These are phyloP conservation scores for Linyphia triangularis DNA, from an alignment of 2,888 invertebrate genomes.

Conservation along the genomic window DNA sequence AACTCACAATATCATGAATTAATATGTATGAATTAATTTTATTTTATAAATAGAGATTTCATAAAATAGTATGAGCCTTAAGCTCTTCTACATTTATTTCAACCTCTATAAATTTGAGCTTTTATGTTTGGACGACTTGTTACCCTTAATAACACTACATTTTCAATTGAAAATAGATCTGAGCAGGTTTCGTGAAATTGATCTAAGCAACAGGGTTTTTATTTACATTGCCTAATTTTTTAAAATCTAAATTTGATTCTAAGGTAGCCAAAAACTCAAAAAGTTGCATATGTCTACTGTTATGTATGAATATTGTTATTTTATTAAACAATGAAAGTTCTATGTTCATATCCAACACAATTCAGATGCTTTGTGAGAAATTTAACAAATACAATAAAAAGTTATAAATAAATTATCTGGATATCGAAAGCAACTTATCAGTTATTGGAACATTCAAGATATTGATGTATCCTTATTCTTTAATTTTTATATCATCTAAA, in stretches of 20 bases:
- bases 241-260: neutral
- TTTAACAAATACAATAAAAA: too few relatives aligned
- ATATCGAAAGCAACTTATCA: too few relatives aligned
- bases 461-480: too few relatives aligned
- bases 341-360: too few relatives aligned
- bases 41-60: slow-evolving; percentile 25
- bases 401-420: too few relatives aligned
- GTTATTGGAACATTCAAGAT: too few relatives aligned
- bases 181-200: neutral
- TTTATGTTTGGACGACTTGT: slow-evolving; percentile 48
- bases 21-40: neutral
- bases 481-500: too few relatives aligned
- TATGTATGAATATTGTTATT: too few relatives aligned
- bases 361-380: too few relatives aligned
- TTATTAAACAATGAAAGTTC: too few relatives aligned
- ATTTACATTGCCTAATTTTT: neutral
- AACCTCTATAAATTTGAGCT: slow-evolving; percentile 57
- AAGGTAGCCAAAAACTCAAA: neutral
- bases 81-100: slow-evolving; percentile 10
- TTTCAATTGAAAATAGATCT: slow-evolving; percentile 3
- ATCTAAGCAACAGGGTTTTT: neutral
- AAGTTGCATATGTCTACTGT: neutral
- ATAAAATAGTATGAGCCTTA: slow-evolving; percentile 42
- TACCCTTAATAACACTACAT: slow-evolving; percentile 7
- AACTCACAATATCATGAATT: neutral